phyloP scores from a whole-genome alignment of 2,113 vertebrate species.

The Ceyx cyanopectus region DNA sequence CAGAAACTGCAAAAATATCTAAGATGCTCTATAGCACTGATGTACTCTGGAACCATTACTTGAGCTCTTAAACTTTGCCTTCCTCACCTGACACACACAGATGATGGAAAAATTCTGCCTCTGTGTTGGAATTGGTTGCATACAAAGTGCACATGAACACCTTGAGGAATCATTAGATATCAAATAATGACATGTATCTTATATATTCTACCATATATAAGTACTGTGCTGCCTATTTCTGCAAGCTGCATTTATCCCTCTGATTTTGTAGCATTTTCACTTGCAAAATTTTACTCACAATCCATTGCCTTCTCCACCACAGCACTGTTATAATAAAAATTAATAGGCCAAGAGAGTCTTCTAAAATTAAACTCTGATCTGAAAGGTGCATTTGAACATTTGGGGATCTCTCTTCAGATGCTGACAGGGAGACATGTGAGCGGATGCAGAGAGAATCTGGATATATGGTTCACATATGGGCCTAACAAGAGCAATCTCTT shows the following conservation, averaged over 20 bases:
- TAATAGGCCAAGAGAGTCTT: conserved; percentile 53
- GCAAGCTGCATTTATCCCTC: background rate
- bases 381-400: conserved; percentile 64
- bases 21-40: background rate
- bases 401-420: conserved; percentile 64
- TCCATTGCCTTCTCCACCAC: conserved; percentile 14
- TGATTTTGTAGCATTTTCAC: background rate
- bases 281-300: background rate
- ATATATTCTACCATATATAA: background rate
- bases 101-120: background rate
- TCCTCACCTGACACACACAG: background rate
- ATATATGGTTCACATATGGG: conserved; percentile 67
- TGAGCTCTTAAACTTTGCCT: background rate
- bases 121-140: background rate
- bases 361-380: conserved; percentile 61
- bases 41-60: background rate
- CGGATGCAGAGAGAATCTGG: conserved; percentile 62
- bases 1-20: background rate
- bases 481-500: conserved; percentile 66
- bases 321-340: conserved; percentile 46
- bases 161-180: background rate
- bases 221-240: background rate
- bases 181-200: background rate
- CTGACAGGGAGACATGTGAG: conserved; percentile 61
- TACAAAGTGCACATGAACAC: background rate